Evolutionary conservation across 2,113 vertebrate species (phyloP).

Genomic region (Tricholaema leucomelas): DNA sequence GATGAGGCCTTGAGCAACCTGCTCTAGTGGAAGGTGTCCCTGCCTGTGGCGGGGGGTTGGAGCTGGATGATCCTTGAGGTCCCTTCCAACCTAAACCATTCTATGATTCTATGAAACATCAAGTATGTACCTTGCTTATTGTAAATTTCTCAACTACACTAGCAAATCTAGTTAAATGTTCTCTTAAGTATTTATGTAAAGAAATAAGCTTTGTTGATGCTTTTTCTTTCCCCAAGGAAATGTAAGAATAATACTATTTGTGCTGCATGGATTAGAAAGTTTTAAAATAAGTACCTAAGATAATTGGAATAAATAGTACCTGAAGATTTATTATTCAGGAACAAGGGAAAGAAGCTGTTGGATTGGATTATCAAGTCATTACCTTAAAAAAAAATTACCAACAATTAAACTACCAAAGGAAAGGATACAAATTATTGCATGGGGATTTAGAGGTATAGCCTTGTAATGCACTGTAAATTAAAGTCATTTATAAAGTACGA

Average conservation of each 20-base stretch:
- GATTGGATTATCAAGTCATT: background rate
- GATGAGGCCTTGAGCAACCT: no score
- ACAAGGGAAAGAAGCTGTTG: background rate
- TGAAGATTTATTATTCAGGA: conserved; percentile 19
- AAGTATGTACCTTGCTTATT: no score
- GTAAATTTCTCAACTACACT: background rate
- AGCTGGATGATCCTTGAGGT: no score
- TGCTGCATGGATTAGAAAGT: background rate
- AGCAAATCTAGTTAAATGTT: conserved; percentile 19
- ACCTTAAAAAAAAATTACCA: conserved; percentile 70
- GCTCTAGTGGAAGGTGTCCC: no score
- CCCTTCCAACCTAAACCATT: no score
- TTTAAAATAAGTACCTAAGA: background rate
- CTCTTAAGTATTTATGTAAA: background rate
- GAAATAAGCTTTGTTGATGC: background rate
- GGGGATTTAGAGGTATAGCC: conserved; percentile 74
- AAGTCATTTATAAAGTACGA: conserved; percentile 89
- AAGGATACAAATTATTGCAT: conserved; percentile 72
- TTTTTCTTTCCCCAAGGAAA: background rate
- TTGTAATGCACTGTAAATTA: conserved; percentile 87
- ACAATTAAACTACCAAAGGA: conserved; percentile 78
- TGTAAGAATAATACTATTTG: background rate
- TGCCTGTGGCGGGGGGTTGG: no score
- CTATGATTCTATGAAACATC: no score
- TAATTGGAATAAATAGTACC: background rate